Evolutionary conservation across 2,113 vertebrate genomes (phyloP).

Genomic region (Uria aalge): DNA sequence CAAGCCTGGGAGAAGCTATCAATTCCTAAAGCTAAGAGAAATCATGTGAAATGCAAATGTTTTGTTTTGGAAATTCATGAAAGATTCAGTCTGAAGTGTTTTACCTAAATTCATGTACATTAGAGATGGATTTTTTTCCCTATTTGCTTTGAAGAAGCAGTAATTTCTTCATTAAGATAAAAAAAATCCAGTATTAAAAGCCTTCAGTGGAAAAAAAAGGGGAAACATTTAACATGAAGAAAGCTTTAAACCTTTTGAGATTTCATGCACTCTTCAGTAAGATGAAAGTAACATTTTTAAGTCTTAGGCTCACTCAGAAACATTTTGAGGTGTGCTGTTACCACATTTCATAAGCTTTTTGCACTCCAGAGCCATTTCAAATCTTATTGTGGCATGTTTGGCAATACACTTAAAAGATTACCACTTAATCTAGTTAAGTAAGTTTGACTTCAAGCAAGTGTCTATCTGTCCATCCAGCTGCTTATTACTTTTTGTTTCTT

Average conservation of each 20-base stretch:
- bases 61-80: not conserved
- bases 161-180: slow-evolving; percentile 13
- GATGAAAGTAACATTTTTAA: slow-evolving; percentile 68
- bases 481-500: slow-evolving; percentile 56
- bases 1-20: not conserved
- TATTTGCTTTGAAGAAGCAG: not conserved
- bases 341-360: slow-evolving; percentile 48
- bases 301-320: slow-evolving; percentile 32
- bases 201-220: not conserved
- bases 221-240: not conserved
- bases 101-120: not conserved
- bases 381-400: slow-evolving; percentile 65
- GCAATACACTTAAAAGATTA: slow-evolving; percentile 80
- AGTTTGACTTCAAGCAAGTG: slow-evolving; percentile 72
- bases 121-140: not conserved
- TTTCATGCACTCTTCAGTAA: slow-evolving; percentile 33
- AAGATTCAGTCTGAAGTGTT: not conserved
- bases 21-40: not conserved
- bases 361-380: slow-evolving; percentile 57
- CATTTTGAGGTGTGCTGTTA: slow-evolving; percentile 57
- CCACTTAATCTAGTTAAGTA: slow-evolving; percentile 73
- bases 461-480: slow-evolving; percentile 63
- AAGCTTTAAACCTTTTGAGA: not conserved
- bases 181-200: not conserved
- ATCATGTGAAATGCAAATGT: not conserved